A percentile compares a stretch with the other conserved stretches of the same genome.
phyloP scores from a whole-genome alignment of 1,140 invertebrate species.

The Metaphire vulgaris region DNA sequence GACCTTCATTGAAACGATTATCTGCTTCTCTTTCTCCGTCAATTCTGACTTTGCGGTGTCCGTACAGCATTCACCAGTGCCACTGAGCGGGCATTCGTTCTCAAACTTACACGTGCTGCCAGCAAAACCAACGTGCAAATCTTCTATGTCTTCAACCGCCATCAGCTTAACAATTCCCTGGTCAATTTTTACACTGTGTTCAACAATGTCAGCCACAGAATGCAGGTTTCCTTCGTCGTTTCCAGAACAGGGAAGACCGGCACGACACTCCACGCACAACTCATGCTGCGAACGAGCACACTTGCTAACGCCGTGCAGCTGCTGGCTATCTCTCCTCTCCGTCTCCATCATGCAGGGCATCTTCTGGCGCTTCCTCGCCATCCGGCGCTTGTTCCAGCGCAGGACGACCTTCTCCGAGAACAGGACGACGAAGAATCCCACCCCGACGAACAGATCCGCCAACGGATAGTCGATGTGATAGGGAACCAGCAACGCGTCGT shows the following conservation, averaged over 20 bases:
- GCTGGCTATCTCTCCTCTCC: background rate
- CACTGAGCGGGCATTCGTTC: conserved; percentile 14
- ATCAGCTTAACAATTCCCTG: conserved; percentile 2
- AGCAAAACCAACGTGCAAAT: background rate
- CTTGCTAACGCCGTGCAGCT: background rate
- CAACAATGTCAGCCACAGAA: no score
- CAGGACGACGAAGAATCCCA: conserved; percentile 78
- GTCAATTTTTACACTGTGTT: background rate
- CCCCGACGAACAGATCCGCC: conserved; percentile 64
- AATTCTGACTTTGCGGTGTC: background rate
- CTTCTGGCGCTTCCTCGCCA: conserved; percentile 10
- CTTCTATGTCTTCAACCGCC: background rate
- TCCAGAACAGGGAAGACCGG: conserved; percentile 11
- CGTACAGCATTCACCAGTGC: conserved; percentile 20
- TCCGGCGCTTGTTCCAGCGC: conserved; percentile 28
- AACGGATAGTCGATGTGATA: conserved; percentile 56
- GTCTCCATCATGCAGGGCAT: background rate
- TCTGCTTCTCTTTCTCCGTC: conserved; percentile 8
- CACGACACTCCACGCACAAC: background rate
- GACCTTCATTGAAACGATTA: background rate
- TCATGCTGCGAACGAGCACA: background rate
- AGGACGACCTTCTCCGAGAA: conserved; percentile 70
- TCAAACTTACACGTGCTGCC: no score
- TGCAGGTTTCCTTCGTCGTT: no score
- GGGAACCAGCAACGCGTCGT: conserved; percentile 20